These are phyloP conservation scores for Eupeodes latifasciatus DNA, from an alignment of 2,888 invertebrate species.

Conservation along the genomic window DNA sequence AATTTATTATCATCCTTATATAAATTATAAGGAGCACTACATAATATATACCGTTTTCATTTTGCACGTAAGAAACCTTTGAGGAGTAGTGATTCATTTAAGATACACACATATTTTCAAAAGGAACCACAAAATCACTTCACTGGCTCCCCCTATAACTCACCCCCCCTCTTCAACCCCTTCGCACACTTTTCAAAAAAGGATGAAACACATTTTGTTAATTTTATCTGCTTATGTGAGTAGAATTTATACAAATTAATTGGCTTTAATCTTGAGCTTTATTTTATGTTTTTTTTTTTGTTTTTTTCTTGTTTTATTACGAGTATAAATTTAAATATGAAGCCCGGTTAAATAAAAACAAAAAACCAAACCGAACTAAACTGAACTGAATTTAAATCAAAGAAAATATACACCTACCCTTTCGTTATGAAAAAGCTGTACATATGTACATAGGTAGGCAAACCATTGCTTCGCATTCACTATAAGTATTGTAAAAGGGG, in stretches of 20 bases:
- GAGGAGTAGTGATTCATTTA: background rate
- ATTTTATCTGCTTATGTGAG: background rate
- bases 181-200: too few species aligned
- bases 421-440: slow-evolving; percentile 8
- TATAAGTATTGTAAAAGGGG: background rate
- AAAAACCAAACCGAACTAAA: slow-evolving; percentile 16
- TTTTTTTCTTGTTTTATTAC: background rate
- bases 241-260: slow-evolving; percentile 15
- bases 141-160: too few species aligned
- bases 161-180: too few species aligned
- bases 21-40: background rate
- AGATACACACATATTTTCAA: background rate
- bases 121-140: too few species aligned
- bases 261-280: slow-evolving; percentile 6
- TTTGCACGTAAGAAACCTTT: slow-evolving; percentile 28
- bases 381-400: slow-evolving; percentile 19
- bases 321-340: background rate
- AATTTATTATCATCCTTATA: slow-evolving; percentile 29
- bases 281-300: background rate
- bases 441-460: background rate
- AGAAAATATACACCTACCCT: slow-evolving; percentile 10
- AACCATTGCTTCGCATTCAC: background rate
- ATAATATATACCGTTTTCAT: background rate
- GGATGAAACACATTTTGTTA: background rate
- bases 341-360: background rate